Base-by-base conservation (phyloP, 2,888 invertebrate genomes). In the Steinernema hermaphroditum region DNA sequence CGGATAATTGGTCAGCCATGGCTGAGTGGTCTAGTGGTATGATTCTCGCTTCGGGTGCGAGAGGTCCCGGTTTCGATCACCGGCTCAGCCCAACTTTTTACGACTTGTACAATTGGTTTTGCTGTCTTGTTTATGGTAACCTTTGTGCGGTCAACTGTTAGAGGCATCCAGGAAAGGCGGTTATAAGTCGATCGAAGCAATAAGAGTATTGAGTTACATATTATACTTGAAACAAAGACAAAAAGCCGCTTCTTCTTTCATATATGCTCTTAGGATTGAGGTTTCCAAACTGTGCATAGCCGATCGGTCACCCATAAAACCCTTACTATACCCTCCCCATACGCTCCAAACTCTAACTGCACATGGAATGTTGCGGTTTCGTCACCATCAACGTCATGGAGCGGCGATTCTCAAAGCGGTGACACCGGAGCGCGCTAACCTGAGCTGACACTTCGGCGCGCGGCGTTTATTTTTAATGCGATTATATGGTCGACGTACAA, bases 1-100 rank as follows among this genome's bases (percentile, higher is more conserved):
- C 27, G 54, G 27, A 22, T 4, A 27, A 2, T 24, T 27, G 6
- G 2, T 14, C 24, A 4, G 4, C 2, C 22, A 27, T 29, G 74
- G 74, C 74, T 74, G 41, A 74, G 74, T 76, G 76, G 76, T 76
- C 76, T 76, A 76, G 76, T 76, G 76, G 76, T 76, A 76, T 76
- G 85, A 85, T 85, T 85, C 84, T 85, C 85, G 85, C 85, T 85
- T 85, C 83, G 85, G 85, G 85, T 85, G 85, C 85, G 85, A 85
- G 85, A 85, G 85, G 85, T 83, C 85, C 85, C 83, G 84, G 82
- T 81, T 83, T 84, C 84, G 80, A 84, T 76, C 50, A 69, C 69
- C 75, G 75, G 75, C 74, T 74, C 41, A 74, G 74, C 74, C 74
- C 74, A 41, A 62, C 32, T 32, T 62, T 62, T 62, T 62, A 2